Evolutionary conservation across 2,113 vertebrate species (phyloP), one percentile per base, ranked within the genome.

Genomic region (Cyphomyrus discorhynchus): DNA sequence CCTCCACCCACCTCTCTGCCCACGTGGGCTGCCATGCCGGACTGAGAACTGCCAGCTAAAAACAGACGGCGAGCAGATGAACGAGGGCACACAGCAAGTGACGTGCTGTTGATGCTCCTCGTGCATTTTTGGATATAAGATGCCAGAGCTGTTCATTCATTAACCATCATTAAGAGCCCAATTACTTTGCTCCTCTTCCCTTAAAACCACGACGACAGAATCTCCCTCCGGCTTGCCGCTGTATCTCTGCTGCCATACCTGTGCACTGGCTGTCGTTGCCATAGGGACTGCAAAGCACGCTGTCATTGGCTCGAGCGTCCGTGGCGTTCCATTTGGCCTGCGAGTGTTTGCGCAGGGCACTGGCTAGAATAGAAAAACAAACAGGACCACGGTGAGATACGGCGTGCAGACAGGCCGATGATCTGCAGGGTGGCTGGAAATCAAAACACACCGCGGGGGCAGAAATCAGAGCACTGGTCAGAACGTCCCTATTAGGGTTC

Each of bases 321-420:
- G 90, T 90, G 35, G 86, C 52, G 45, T 90, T 90, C 90, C 90
- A 90, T 39, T 90, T 87, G 15, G 90, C 77, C 35, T 24, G 39
- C 9, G 86, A 88, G 27, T 84, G 31, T 90, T 88, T 90, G 77
- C 86, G 82, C 53, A 90, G 86, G 52, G 87, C 45, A 35, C 53
- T 27, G 50, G 53, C 90, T 90, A 82, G 17, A 88, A 52, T 50
- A 52, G 24, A 17, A 83, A 90, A 84, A 90, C 90, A 90, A 90
- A 88, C 49, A 90, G 21, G 88, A 10, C 52, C 24, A n/a, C 9
- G 45, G 77, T 90, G 52, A 62, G 39, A 88, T 45, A 84, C 74
- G 47, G 74, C 27, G 15, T 21, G 21, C 74, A 62, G 62, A 90
- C 19, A 39, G 50, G 83, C 0, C n/a, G 0, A 27, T 5, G 83